phyloP scores from a whole-genome alignment of 2,113 vertebrate species.

The Sorex araneus region DNA sequence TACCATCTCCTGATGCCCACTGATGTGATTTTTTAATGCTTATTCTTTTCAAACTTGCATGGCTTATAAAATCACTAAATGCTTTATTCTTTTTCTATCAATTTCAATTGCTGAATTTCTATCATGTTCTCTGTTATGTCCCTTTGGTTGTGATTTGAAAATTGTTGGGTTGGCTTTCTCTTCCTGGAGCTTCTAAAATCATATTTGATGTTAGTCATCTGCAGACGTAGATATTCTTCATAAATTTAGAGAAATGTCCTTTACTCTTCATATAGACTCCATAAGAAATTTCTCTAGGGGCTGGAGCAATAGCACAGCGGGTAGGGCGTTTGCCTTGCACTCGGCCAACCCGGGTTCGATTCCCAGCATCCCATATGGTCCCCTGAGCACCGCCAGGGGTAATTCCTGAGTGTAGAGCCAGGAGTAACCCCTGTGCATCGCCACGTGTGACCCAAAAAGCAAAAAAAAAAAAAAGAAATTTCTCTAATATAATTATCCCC shows the following conservation, averaged over 20 bases:
- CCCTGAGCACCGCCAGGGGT: too few relatives aligned
- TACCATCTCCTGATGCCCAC: too few relatives aligned
- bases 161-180: neutral
- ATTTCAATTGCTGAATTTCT: neutral
- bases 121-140: neutral
- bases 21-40: too few relatives aligned
- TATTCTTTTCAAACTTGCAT: neutral
- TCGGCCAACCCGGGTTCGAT: too few relatives aligned
- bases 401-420: too few relatives aligned
- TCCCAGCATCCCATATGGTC: too few relatives aligned
- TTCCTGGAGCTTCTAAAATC: conserved; percentile 45
- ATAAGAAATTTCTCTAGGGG: neutral
- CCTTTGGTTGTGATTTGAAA: conserved; percentile 36
- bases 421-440: too few relatives aligned
- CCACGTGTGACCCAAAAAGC: too few relatives aligned
- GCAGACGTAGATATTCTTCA: neutral
- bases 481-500: neutral
- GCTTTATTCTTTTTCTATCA: conserved; percentile 30
- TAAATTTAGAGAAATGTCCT: neutral
- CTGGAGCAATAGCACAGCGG: too few relatives aligned
- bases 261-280: neutral
- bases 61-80: neutral
- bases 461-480: too few relatives aligned
- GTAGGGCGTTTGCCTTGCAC: too few relatives aligned
- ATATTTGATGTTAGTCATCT: neutral